phyloP scores from a whole-genome alignment of 2,888 invertebrate genomes.

The Phania funesta region DNA sequence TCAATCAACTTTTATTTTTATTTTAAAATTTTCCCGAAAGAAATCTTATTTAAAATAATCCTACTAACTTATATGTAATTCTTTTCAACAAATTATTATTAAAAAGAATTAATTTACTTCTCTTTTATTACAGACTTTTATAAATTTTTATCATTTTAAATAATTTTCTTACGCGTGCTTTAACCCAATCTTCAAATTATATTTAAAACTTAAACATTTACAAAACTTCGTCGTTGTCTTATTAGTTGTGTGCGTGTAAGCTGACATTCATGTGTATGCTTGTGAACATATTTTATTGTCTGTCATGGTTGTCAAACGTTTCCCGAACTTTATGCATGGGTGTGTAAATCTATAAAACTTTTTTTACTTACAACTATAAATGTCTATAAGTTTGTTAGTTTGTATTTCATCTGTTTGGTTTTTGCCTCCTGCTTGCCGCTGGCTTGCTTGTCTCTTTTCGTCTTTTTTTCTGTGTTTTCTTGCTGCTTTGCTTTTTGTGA shows the following conservation, averaged over 20 bases:
- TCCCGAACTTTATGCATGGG: conserved; percentile 56
- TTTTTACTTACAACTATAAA: conserved; percentile 3
- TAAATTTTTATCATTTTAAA: background rate
- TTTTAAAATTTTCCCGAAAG: no score
- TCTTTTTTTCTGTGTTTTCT: background rate
- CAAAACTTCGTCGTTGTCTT: conserved; percentile 20
- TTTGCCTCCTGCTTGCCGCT: conserved; percentile 21
- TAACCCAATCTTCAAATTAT: conserved; percentile 23
- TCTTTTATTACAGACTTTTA: background rate
- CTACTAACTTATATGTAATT: background rate
- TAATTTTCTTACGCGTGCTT: conserved; percentile 11
- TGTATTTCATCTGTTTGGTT: conserved; percentile 48
- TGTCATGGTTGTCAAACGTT: conserved; percentile 63
- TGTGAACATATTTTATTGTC: conserved; percentile 65
- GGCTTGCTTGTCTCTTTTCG: background rate
- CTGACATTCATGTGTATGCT: background rate
- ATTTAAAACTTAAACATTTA: conserved; percentile 23
- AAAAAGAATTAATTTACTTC: background rate
- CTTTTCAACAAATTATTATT: background rate
- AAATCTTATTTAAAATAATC: no score
- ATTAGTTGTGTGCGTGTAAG: background rate
- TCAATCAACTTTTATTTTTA: background rate
- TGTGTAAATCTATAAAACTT: conserved; percentile 35
- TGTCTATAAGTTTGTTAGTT: conserved; percentile 50
- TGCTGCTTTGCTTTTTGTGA: conserved; percentile 16